Evolutionary conservation across 2,888 invertebrate genomes (phyloP), one percentile per base, ranked within the genome.

Genomic region (Sinelater perroti): DNA sequence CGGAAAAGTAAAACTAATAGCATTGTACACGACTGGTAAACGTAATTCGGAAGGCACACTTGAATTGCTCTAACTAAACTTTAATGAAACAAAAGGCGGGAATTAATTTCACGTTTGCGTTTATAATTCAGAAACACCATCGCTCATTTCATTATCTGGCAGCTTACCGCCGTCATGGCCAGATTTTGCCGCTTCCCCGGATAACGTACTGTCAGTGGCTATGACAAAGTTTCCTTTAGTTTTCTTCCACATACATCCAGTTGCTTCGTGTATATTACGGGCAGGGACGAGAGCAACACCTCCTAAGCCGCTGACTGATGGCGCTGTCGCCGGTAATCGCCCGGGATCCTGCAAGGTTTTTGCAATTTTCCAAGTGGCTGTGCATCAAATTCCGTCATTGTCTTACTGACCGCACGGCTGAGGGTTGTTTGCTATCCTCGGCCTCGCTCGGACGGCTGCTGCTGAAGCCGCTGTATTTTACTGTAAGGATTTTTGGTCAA

Each of bases 351-450:
- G 68, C 66, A 65, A 69, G 71, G 70, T 73, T 72, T 71, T 72
- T 70, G 72, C 69, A 74, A 74, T 74, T 74, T 74, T 74, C 72
- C 74, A 69, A 72, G 72, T 72, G 72, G 72, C 70, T 71, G 72
- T 74, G 71, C 72, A 72, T 72, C 72, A 70, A 64, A 64, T 44
- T 56, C 65, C 58, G 58, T 62, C 59, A 71, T 69, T 71, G 69
- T 71, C 68, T 70, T 65, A 65, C 69, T 70, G 68, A 71, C 72
- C 71, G 65, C 70, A 64, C 46, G 28, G 26, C 7, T 40, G 13
- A 28, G 38, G 42, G 42, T 40, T n/a, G 18, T 40, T 42, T 44
- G 16, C 36, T 45, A 44, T 36, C 50, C 36, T 24, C 17, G 8
- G n/a, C 11, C n/a, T n/a, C n/a, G n/a, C n/a, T n/a, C n/a, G n/a